Percentiles rank a stretch among this genome's conserved stretches.
phyloP scores from a whole-genome alignment of 2,888 invertebrate species.

The Microchrysa polita region DNA sequence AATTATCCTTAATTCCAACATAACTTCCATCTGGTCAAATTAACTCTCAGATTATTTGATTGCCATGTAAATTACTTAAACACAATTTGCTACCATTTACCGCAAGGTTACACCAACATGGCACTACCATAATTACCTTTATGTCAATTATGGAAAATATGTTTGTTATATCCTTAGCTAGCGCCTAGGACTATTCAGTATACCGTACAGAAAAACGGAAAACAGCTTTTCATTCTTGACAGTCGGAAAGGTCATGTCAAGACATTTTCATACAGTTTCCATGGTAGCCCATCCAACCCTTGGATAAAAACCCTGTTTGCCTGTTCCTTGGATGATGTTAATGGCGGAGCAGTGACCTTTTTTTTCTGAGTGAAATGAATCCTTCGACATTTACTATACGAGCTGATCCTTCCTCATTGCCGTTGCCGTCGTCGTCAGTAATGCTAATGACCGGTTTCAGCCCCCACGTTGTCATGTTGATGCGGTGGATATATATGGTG shows the following conservation, averaged over 20 bases:
- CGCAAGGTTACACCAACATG: neutral
- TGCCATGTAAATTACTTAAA: constrained; percentile 1
- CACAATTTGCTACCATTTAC: neutral
- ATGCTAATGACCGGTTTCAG: constrained; percentile 22
- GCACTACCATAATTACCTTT: constrained; percentile 25
- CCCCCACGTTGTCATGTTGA: neutral
- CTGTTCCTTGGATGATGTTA: constrained; percentile 5
- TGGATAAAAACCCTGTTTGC: neutral
- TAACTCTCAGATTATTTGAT: neutral
- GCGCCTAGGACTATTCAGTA: neutral
- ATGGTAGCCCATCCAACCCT: neutral
- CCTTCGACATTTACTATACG: neutral
- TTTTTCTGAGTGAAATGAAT: neutral
- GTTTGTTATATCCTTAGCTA: neutral
- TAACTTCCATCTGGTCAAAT: too few species aligned
- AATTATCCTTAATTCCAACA: too few species aligned
- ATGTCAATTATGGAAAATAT: constrained; percentile 37
- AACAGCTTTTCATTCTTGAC: constrained; percentile 1
- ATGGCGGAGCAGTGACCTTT: constrained; percentile 29
- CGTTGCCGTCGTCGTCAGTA: too few species aligned
- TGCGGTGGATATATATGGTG: too few species aligned
- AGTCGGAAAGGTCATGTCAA: neutral
- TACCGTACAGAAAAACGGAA: neutral
- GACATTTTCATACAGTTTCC: constrained; percentile 15
- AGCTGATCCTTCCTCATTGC: neutral